Evolutionary conservation across 2,888 invertebrate species (phyloP), one percentile per base, ranked within the genome.

Genomic region (Thumatha senex): DNA sequence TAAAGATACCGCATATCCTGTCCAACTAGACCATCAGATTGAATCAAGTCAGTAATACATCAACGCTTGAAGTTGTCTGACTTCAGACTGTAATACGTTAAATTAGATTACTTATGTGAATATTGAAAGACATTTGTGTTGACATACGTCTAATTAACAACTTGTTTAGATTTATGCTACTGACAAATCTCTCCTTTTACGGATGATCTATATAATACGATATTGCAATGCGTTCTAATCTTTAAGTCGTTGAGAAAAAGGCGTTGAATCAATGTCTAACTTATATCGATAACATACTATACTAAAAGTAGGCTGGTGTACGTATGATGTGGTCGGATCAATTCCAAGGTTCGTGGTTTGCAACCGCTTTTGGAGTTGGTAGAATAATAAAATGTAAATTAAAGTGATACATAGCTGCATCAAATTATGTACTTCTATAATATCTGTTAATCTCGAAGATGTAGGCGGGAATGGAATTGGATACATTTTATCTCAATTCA

Each of bases 321-420:
- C 74, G 73, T 76, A 76, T 76, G 78, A 81, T 88, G 86, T 69
- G 89, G 89, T 89, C 77, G 77, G 86, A 87, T 89, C 80, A 71
- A 80, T 84, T 88, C 86, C 89, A 87, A 88, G 86, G 85, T 78
- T 78, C 63, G 87, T 64, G 86, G 89, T 86, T 80, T 72, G 54
- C 48, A 64, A 54, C 73, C 70, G 54, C 78, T 82, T 82, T 80
- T 71, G 77, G 74, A 63, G 49, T 63, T 63, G 43, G 8, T 7
- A 8, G 30, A 7, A 46, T 61, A 54, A 61, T 67, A 69, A 63
- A 58, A 66, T 61, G 33, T 54, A 51, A 52, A 62, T 48, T 48
- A 46, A 31, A 7, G 1, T 12, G 7, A 14, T 42, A 46, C 10
- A n/a, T n/a, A n/a, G 13, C 12, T 29, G 15, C 14, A 38, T 8